Conservation (phyloP, 1,140 invertebrate genomes). For the Bemisia tabaci region DNA sequence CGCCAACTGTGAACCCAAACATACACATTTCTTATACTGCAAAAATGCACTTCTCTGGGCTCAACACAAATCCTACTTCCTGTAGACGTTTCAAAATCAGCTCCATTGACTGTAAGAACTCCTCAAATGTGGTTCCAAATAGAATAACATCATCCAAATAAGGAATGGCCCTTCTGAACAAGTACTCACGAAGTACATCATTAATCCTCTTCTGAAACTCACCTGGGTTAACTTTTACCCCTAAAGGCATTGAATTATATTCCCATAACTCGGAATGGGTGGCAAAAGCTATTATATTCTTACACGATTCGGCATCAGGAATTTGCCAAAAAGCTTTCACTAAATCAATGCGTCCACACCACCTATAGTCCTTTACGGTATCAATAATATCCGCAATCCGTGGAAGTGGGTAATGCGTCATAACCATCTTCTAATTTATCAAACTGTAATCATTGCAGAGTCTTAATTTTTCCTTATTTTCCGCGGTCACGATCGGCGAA, state of each 20-base stretch:
- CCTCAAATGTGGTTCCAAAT: background rate
- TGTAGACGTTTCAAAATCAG: background rate
- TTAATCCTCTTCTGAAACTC: background rate
- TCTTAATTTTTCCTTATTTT: slow-evolving; percentile 2
- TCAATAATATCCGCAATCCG: background rate
- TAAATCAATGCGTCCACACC: background rate
- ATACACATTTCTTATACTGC: background rate
- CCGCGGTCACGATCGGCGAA: background rate
- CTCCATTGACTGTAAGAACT: background rate
- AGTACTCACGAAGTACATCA: background rate
- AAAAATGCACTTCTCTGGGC: background rate
- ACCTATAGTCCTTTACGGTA: background rate
- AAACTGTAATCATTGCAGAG: background rate
- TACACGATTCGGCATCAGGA: background rate
- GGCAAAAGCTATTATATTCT: background rate
- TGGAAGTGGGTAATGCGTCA: background rate
- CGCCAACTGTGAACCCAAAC: background rate
- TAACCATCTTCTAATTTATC: background rate
- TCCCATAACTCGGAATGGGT: background rate
- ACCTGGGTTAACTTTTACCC: background rate
- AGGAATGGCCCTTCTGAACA: background rate
- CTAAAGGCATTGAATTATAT: background rate
- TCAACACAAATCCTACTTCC: background rate
- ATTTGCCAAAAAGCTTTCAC: background rate
- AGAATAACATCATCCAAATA: background rate